A percentile compares a stretch with the other conserved stretches of the same genome.
Evolutionary conservation across 2,888 invertebrate species (phyloP).

Genomic region (Drosophila multiciliata): DNA sequence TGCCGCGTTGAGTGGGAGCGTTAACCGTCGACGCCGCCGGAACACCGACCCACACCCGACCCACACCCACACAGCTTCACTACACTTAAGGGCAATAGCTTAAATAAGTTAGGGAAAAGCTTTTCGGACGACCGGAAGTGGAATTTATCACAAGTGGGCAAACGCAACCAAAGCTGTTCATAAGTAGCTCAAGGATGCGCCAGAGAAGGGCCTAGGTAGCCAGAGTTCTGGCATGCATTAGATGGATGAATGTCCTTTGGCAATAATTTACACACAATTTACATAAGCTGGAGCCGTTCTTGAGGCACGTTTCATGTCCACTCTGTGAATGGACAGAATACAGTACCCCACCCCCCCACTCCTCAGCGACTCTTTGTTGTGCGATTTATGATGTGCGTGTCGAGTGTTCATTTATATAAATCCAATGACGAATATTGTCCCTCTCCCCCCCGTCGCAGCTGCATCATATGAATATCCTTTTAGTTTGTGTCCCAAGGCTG

Average conservation of each 20-base stretch:
- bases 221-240: constrained; percentile 44
- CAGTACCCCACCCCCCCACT: background rate
- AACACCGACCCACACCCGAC: background rate
- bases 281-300: constrained; percentile 47
- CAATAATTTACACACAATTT: constrained; percentile 72
- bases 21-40: constrained; percentile 4
- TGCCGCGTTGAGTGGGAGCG: constrained; percentile 21
- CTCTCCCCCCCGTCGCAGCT: background rate
- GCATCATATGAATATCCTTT: constrained; percentile 51
- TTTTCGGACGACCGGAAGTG: constrained; percentile 20
- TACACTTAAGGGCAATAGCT: constrained; percentile 2
- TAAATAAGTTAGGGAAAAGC: constrained; percentile 19
- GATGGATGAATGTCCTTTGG: constrained; percentile 60
- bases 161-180: constrained; percentile 31
- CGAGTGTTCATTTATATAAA: constrained; percentile 78
- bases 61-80: too few species aligned
- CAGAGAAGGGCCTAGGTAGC: background rate
- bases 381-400: constrained; percentile 79
- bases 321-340: constrained; percentile 30
- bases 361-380: constrained; percentile 41
- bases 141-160: constrained; percentile 29
- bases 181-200: constrained; percentile 8
- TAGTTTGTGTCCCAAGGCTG: constrained; percentile 37
- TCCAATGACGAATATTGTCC: constrained; percentile 66
- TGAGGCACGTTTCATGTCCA: constrained; percentile 56